Percentiles rank a stretch among this genome's conserved stretches.
These are phyloP conservation scores for Drosophila nigricruria DNA, from an alignment of 2,888 invertebrate species.

Conservation along the genomic window DNA sequence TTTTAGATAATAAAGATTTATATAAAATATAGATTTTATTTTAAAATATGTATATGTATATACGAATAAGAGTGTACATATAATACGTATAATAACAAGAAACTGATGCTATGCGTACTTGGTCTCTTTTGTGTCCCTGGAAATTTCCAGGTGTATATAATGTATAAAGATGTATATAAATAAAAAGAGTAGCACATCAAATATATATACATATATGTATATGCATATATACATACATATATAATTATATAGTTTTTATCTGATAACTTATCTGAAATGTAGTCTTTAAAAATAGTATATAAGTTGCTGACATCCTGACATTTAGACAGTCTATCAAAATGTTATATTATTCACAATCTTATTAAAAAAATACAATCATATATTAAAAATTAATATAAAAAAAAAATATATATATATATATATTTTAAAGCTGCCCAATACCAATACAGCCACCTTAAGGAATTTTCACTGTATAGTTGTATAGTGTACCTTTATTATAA, in stretches of 20 bases:
- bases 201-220: background rate
- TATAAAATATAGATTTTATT: background rate
- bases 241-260: too few species aligned
- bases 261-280: too few species aligned
- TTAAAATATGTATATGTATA: background rate
- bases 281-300: too few species aligned
- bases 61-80: background rate
- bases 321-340: background rate
- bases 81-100: background rate
- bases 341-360: background rate
- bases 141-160: background rate
- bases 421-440: too few species aligned
- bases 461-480: background rate
- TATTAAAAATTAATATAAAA: too few species aligned
- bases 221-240: background rate
- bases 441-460: too few species aligned
- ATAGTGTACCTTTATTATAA: conserved; percentile 25
- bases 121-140: background rate
- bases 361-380: too few species aligned
- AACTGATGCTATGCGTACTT: background rate
- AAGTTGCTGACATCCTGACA: background rate
- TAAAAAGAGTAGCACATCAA: background rate
- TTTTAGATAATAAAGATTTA: background rate
- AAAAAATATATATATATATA: too few species aligned
- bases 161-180: too few species aligned